Evolutionary conservation across 2,888 invertebrate species (phyloP), one percentile per base, ranked within the genome.

Genomic region (Dasypogon diadema): DNA sequence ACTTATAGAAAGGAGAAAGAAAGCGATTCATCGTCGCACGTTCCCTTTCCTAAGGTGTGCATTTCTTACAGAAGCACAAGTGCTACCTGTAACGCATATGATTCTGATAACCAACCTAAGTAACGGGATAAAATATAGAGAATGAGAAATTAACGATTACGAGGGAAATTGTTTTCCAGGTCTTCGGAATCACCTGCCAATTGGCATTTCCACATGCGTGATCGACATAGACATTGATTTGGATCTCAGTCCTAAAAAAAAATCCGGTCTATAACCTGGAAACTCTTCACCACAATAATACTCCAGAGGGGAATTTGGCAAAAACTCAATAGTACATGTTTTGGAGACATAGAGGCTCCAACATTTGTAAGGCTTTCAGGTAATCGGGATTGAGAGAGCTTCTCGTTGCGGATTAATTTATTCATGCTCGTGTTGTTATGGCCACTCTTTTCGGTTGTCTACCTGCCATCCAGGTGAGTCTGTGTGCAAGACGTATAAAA

Each of bases 401-500:
- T 60, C 10, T 60, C 12, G 60, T 18, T 34, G 60, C 37, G 37
- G 34, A 60, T 60, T 60, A 60, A 60, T 37, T 37, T 60, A 60
- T 60, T 16, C 60, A 8, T 26, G 2, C n/a, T 65, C 65, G n/a
- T 21, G 22, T 1, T 6, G 24, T 48, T n/a, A 14, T 10, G 10
- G 63, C 24, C 26, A 48, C 65, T 65, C 65, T 65, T 65, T 48
- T 46, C 65, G 65, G 65, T 22, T 65, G 65, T 46, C 48, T 65
- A 48, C 48, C 65, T 68, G 65, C 12, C 46, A 4, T 12, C 24
- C 21, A 68, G 46, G 16, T 48, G 48, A 68, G 14, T 26, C 14
- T 14, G 22, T 26, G 14, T 4, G 8, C 14, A 22, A 21, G 65
- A 48, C 46, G 65, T 85, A 85, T 85, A 85, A 82, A 85, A 83